Evolutionary conservation across 2,888 invertebrate genomes (phyloP), one percentile per base, ranked within the genome.

Genomic region (Charanyca ferruginea): DNA sequence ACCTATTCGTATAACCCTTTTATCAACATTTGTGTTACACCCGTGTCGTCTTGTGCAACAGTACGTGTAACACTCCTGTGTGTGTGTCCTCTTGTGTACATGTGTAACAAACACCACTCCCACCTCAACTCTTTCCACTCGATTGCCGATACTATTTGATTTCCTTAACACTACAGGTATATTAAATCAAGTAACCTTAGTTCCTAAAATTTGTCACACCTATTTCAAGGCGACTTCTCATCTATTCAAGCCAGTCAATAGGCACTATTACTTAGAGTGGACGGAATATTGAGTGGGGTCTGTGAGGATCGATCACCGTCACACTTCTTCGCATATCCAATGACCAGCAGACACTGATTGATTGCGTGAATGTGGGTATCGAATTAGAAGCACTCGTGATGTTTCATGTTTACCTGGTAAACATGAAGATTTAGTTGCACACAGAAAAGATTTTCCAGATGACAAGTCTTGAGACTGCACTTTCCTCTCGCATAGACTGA

Each of bases 301-400:
- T 18, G 38, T 20, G 42, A 28, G 60, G 62, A 76, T 75, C 76
- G 75, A 76, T 78, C 78, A 59, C 60, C 78, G 73, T 74, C 74
- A 74, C 79, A 74, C 41, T 51, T 55, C 74, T 74, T 74, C 69
- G 75, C 75, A 75, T 75, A 75, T 23, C 76, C 76, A 79, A 76
- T 74, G 75, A 69, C 59, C 57, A 53, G 20, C 23, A 53, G 75
- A 76, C 75, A 75, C 60, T 75, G 75, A 76, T 79, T 79, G 75
- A 76, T 75, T 11, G 60, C 23, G 11, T 20, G 28, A 41, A 41
- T 32, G 8, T 49, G 22, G 28, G 41, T 55, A 20, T 13, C n/a
- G 66, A 65, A 77, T 65, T 72, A 73, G 66, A 38, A 18, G 25
- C 23, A 47, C 18, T 20, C 16, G 28, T 38, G 28, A 55, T 57